Percentiles rank a stretch among this genome's conserved stretches.
phyloP scores from a whole-genome alignment of 2,888 invertebrate genomes.

The Galerucella nymphaeae region DNA sequence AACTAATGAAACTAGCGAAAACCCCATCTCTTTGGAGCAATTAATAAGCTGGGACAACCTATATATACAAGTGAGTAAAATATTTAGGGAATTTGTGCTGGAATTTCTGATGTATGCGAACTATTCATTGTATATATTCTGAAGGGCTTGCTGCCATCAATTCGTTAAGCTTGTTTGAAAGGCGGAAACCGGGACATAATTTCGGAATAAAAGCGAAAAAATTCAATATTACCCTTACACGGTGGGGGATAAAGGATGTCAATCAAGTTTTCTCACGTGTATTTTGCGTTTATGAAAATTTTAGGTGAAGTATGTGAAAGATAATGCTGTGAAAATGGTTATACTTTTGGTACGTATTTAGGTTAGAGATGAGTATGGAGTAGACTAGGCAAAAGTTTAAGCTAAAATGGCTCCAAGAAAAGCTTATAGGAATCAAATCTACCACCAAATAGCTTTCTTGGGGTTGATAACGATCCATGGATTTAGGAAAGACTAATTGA shows the following conservation, averaged over 20 bases:
- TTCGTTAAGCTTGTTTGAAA: slow-evolving; percentile 14
- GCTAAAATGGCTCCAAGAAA: too few relatives aligned
- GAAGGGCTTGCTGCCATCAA: slow-evolving; percentile 11
- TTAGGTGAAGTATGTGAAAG: not conserved
- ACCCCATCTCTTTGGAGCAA: too few relatives aligned
- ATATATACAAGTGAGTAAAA: not conserved
- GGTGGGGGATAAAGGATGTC: not conserved
- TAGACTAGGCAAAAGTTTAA: too few relatives aligned
- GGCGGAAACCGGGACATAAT: slow-evolving; percentile 7
- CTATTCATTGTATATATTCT: slow-evolving; percentile 1
- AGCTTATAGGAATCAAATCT: too few relatives aligned
- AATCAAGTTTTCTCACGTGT: not conserved
- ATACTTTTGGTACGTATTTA: too few relatives aligned
- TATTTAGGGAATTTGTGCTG: slow-evolving; percentile 11
- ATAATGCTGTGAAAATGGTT: too few relatives aligned
- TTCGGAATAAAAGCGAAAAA: slow-evolving; percentile 1
- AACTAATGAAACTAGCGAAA: too few relatives aligned
- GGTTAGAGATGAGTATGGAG: too few relatives aligned
- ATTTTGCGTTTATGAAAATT: not conserved
- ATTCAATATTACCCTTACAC: not conserved
- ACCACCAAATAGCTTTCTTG: too few relatives aligned
- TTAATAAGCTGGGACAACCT: too few relatives aligned
- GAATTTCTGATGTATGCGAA: slow-evolving; percentile 6
- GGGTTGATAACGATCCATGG: too few relatives aligned
- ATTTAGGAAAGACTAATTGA: too few relatives aligned